These are phyloP conservation scores for Hymenopus coronatus DNA, from an alignment of 2,888 invertebrate genomes.

Conservation along the genomic window DNA sequence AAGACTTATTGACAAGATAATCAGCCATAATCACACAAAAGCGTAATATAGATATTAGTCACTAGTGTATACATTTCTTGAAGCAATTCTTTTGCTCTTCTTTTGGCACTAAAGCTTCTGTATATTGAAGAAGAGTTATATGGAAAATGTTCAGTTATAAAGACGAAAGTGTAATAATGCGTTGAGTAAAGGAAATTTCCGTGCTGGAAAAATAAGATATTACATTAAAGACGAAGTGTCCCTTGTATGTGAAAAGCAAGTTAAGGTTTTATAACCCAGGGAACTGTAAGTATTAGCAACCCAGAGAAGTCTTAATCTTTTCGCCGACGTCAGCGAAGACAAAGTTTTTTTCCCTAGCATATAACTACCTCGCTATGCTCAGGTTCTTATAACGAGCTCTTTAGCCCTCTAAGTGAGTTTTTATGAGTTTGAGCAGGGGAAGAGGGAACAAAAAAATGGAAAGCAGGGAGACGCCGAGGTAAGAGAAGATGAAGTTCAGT, in stretches of 20 bases:
- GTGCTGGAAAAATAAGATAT: not conserved
- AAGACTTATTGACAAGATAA: no score
- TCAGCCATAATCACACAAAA: no score
- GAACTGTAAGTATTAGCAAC: not conserved
- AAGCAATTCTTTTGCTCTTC: no score
- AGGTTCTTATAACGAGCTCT: not conserved
- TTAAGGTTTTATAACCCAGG: not conserved
- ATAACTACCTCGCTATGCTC: not conserved
- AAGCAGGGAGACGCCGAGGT: not conserved
- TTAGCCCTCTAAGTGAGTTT: not conserved
- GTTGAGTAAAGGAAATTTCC: not conserved
- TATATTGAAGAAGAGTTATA: no score
- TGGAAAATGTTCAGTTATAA: no score
- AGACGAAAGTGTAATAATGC: not conserved
- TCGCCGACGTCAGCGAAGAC: not conserved
- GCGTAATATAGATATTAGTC: no score
- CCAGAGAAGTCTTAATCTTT: not conserved
- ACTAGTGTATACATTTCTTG: no score
- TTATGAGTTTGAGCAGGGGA: not conserved
- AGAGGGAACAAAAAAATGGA: not conserved
- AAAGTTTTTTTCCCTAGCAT: not conserved
- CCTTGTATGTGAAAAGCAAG: not conserved
- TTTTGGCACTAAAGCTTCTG: no score
- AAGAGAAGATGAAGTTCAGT: not conserved
- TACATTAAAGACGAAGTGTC: not conserved